Evolutionary conservation across 1,140 invertebrate species (phyloP), one percentile per base, ranked within the genome.

Genomic region (Pantala flavescens): DNA sequence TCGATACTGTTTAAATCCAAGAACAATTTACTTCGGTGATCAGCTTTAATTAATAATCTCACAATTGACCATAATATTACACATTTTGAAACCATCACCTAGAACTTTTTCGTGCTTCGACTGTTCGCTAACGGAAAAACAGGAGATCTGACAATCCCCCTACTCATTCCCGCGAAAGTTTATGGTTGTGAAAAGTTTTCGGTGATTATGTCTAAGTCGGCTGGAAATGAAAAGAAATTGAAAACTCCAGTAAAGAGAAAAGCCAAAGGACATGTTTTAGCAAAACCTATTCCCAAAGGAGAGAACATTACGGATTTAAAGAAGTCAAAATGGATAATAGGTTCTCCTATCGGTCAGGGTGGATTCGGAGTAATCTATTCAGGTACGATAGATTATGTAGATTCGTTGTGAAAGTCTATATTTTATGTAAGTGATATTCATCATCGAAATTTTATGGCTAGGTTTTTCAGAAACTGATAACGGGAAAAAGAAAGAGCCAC

Each of bases 361-460:
- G 71, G 71, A 24, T 72, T 72, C 23, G 71, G 71, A 16, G 36
- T 19, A 24, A 24, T 72, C 16, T 72, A 72, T 23, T 72, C 71
- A 72, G 71, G 71, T 72, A 19, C 3, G 19, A 23, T 19, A 14
- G 36, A 24, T 23, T 72, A 2, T 9, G 16, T 42, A 23, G 16
- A 23, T 63, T 63, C 49, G 9, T 5, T 63, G 16, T 3, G 49
- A 63, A 63, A 63, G 2, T 12, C n/a, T 63, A 63, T 9, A 36
- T 9, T 63, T 63, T 14, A 3, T 63, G 1, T 63, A 63, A 63
- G 14, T 14, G n/a, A 63, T 63, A 63, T 19, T 19, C 12, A 63
- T 19, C 12, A 19, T 72, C 16, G 1, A 42, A 2, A 5, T 23
- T 23, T 24, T 19, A 72, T 23, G 14, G 1, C 2, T 42, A 72